phyloP scores from a whole-genome alignment of 1,140 invertebrate species.

The Euglossa dilemma region DNA sequence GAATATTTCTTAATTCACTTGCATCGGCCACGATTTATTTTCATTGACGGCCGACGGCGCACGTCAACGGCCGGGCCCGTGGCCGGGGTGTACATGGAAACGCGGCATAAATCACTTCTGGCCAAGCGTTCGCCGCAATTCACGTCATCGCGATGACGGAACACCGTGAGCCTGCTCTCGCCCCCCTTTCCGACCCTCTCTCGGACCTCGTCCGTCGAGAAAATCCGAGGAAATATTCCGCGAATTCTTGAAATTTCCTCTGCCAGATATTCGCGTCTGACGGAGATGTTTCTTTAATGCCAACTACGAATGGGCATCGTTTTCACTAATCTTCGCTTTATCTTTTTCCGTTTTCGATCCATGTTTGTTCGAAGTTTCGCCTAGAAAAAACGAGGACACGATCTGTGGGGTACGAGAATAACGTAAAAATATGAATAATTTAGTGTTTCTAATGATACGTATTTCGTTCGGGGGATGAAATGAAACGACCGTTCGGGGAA shows the following conservation, averaged over 20 bases:
- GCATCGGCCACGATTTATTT: conserved; percentile 63
- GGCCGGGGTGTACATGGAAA: conserved; percentile 40
- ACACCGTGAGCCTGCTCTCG: conserved; percentile 50
- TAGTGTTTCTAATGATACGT: too few relatives aligned
- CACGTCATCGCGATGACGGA: conserved; percentile 68
- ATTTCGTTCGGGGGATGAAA: too few relatives aligned
- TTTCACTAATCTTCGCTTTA: background rate
- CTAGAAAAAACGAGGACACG: too few relatives aligned
- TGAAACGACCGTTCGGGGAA: too few relatives aligned
- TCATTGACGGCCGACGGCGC: conserved; percentile 53
- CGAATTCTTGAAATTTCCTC: conserved; percentile 27
- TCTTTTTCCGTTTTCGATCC: too few relatives aligned
- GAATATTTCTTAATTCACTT: conserved; percentile 67
- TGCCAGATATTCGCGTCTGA: background rate
- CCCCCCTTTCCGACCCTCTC: background rate
- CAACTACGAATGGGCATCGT: background rate
- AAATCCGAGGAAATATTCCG: conserved; percentile 9
- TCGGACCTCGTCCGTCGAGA: conserved; percentile 9
- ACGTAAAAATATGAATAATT: too few relatives aligned
- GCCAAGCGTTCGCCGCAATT: conserved; percentile 60
- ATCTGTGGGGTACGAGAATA: too few relatives aligned
- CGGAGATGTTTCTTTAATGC: too few relatives aligned
- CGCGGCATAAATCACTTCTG: conserved; percentile 65
- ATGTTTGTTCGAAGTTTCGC: too few relatives aligned
- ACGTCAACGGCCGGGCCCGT: conserved; percentile 32